A percentile compares a stretch with the other conserved stretches of the same genome.
Evolutionary conservation across 2,888 invertebrate genomes (phyloP).

Genomic region (Archips crataeganus): DNA sequence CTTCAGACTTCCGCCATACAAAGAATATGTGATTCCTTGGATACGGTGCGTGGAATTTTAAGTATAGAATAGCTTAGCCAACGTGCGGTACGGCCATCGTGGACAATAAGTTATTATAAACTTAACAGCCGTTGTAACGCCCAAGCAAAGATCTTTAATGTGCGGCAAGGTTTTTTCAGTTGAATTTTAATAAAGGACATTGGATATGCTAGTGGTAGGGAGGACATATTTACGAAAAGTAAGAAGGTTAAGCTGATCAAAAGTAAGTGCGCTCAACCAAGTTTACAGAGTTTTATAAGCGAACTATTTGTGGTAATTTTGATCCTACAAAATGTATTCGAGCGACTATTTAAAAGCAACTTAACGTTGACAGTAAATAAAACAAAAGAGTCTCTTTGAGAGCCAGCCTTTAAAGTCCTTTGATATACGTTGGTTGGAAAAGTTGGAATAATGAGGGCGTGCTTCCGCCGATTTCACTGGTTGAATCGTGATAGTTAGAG

Average conservation of each 20-base stretch:
- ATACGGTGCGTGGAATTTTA: constrained; percentile 64
- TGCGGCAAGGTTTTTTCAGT: constrained; percentile 17
- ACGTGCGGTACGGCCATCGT: constrained; percentile 14
- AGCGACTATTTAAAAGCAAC: too few species aligned
- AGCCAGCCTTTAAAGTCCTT: not conserved
- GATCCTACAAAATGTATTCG: too few species aligned
- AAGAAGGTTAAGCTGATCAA: not conserved
- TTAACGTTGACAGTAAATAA: too few species aligned
- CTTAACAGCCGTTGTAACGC: constrained; percentile 8
- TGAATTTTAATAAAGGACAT: not conserved
- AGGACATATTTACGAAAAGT: not conserved
- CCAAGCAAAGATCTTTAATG: constrained; percentile 13
- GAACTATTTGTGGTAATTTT: not conserved
- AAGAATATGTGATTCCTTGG: constrained; percentile 51
- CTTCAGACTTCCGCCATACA: constrained; percentile 66
- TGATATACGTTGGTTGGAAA: not conserved
- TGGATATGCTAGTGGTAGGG: not conserved
- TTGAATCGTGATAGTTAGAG: constrained; percentile 44
- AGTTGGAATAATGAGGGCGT: constrained; percentile 44
- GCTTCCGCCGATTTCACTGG: constrained; percentile 61
- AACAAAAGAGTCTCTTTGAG: not conserved
- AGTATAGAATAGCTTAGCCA: constrained; percentile 49
- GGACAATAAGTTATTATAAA: constrained; percentile 36
- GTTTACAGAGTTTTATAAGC: too few species aligned
- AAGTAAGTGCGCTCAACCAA: too few species aligned